These are phyloP conservation scores for Rhombomys opimus DNA, from an alignment of 2,113 vertebrate genomes.

Conservation along the genomic window DNA sequence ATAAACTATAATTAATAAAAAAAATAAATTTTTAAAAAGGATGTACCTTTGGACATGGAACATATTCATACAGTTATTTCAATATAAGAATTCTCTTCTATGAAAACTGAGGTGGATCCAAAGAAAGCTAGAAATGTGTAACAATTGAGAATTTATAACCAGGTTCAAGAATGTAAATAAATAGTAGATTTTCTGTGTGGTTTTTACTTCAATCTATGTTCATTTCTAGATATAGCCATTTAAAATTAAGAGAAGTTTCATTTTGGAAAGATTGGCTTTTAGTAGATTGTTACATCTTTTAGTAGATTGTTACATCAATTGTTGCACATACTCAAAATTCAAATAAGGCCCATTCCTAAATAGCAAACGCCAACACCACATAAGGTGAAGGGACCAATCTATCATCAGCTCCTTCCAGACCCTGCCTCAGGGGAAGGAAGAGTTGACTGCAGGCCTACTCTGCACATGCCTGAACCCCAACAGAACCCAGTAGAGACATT, in stretches of 20 bases:
- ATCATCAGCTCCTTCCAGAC: neutral
- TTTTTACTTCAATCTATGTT: neutral
- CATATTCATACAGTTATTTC: neutral
- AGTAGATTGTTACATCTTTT: neutral
- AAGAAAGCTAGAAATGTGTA: neutral
- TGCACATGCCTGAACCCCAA: neutral
- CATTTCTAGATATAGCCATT: neutral
- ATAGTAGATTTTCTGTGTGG: neutral
- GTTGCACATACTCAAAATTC: neutral
- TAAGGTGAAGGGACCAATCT: neutral
- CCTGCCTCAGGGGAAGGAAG: neutral
- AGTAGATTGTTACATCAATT: neutral
- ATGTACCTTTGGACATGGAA: neutral
- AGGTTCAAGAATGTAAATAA: neutral
- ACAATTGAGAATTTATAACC: neutral
- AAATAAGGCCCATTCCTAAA: neutral
- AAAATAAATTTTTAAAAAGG: neutral
- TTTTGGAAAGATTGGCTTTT: neutral
- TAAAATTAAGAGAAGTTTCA: neutral
- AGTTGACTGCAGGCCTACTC: rapidly evolving
- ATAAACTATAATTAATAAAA: no score
- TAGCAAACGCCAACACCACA: neutral
- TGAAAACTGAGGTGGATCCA: neutral
- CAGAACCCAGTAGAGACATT: neutral
- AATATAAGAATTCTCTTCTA: neutral